These are phyloP conservation scores for Malurus melanocephalus DNA, from an alignment of 2,113 vertebrate genomes.

Conservation along the genomic window DNA sequence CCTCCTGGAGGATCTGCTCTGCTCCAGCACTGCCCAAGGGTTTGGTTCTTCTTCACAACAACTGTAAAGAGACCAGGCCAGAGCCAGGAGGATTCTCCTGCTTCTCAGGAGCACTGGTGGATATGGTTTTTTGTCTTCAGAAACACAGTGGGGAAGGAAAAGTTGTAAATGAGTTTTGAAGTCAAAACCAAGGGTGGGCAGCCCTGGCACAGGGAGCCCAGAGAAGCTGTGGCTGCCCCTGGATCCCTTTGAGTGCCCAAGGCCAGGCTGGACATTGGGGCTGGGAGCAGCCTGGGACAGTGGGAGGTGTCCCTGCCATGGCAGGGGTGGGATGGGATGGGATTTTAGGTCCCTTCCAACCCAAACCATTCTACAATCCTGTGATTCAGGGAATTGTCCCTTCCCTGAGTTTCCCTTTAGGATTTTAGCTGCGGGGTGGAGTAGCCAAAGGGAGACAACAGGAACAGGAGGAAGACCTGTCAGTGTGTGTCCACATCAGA, in stretches of 20 bases:
- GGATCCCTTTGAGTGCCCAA: neutral
- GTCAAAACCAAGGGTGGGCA: neutral
- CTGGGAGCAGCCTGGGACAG: rapidly evolving
- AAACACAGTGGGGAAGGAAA: neutral
- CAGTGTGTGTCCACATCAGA: neutral
- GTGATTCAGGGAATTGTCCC: neutral
- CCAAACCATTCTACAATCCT: neutral
- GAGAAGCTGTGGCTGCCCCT: neutral
- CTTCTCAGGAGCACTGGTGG: neutral
- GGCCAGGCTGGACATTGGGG: neutral
- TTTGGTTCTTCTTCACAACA: neutral
- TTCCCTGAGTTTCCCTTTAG: neutral
- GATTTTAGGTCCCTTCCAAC: neutral
- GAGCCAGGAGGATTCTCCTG: neutral
- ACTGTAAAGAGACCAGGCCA: neutral
- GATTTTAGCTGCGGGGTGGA: neutral
- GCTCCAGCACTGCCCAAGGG: rapidly evolving
- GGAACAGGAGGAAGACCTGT: neutral
- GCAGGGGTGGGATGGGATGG: neutral
- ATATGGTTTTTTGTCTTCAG: neutral
- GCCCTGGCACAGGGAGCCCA: neutral
- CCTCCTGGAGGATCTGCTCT: neutral
- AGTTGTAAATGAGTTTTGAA: neutral
- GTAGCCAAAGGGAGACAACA: neutral
- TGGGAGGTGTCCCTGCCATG: neutral